Base-by-base conservation (phyloP, 1,140 invertebrate species). In the Physella acuta region DNA sequence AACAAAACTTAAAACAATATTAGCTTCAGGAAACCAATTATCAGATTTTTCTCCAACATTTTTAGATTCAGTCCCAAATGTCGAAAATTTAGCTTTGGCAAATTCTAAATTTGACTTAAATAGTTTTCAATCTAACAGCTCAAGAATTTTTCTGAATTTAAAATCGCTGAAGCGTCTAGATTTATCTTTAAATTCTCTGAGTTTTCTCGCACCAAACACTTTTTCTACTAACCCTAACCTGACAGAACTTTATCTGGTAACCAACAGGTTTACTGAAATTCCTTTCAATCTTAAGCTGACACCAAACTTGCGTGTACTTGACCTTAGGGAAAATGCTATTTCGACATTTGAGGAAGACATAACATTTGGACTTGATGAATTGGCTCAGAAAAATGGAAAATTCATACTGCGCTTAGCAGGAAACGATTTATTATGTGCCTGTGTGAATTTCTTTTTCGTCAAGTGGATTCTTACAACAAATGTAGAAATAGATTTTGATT, bases 381-480 rank as follows among this genome's bases (percentile, higher is more conserved):
- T 52, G 3, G 26, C 20, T 1, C 3, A 33, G 1, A 37, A 53
- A 33, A 17, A 26, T 17, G 39, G 44, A 17, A 26, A 44, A 2
- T 52, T 64, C 4, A 49, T 16, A 11, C 14, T 64, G 30, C 36
- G 49, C 0, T 17, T 64, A 33, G 1, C 26, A 30, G 62, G 62
- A 31, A 64, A 64, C n/a, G 17, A 51, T 52, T 28, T 64, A 20
- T 64, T 49, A 3, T 64, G 62, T 53, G 39, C 26, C 16, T 64
- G 62, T 53, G 49, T 51, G 8, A 52, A 30, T 53, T n/a, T 64
- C 24, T 28, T 16, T 17, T 64, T 64, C n/a, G 2, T 64, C 1
- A 16, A 33, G 4, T 64, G 44, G 49, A 26, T 64, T n/a, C n/a
- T n/a, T n/a, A n/a, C n/a, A n/a, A n/a, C n/a, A n/a, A n/a, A n/a